Conservation (phyloP, 2,113 vertebrate species). For the Austrofundulus limnaeus region DNA sequence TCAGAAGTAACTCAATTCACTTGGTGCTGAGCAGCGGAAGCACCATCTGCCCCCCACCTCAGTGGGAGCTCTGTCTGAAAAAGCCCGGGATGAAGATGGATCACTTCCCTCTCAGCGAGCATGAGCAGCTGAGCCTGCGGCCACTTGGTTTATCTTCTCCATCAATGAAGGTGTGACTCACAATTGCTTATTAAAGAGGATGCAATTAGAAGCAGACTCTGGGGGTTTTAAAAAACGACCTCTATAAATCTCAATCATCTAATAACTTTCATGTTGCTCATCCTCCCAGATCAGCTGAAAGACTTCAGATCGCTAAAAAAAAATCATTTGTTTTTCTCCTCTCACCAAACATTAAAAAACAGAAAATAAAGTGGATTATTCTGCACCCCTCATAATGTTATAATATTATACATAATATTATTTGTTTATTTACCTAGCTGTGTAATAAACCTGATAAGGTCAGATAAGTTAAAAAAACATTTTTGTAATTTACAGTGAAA, state of each 20-base stretch:
- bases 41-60: slow-evolving; percentile 61
- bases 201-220: slow-evolving; percentile 50
- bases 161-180: slow-evolving; percentile 40
- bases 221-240: slow-evolving; percentile 49
- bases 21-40: slow-evolving; percentile 52
- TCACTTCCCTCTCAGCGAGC: slow-evolving; percentile 64
- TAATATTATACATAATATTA: slow-evolving; percentile 21
- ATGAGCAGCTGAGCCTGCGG: slow-evolving; percentile 43
- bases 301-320: slow-evolving; percentile 11
- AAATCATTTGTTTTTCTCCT: slow-evolving; percentile 15
- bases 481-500: too few species aligned
- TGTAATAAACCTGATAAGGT: too few species aligned
- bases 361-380: slow-evolving; percentile 3
- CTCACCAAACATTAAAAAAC: background rate
- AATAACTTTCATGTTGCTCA: slow-evolving; percentile 33
- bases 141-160: slow-evolving; percentile 27
- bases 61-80: slow-evolving; percentile 37
- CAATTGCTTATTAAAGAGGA: slow-evolving; percentile 57
- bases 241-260: slow-evolving; percentile 64
- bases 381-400: slow-evolving; percentile 20
- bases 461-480: too few species aligned
- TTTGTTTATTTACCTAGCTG: too few species aligned
- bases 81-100: slow-evolving; percentile 63
- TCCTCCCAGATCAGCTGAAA: slow-evolving; percentile 12
- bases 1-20: slow-evolving; percentile 74